A percentile compares a stretch with the other conserved stretches of the same genome.
phyloP scores from a whole-genome alignment of 2,113 vertebrate species.

The Oxyruncus cristatus region DNA sequence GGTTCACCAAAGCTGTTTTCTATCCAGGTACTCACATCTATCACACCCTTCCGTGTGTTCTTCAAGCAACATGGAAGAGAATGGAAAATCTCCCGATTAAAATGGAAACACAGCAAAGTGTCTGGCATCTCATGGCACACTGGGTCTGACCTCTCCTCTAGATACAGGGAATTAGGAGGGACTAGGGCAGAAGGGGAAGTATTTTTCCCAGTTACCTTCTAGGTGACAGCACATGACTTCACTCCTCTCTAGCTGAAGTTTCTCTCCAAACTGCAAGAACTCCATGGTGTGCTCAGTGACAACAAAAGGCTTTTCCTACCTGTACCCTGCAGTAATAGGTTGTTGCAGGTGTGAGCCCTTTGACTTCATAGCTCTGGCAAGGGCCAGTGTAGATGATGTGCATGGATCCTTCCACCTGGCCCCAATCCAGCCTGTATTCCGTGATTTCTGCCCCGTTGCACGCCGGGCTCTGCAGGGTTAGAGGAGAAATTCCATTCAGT shows the following conservation, averaged over 20 bases:
- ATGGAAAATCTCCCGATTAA: not conserved
- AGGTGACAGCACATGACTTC: not conserved
- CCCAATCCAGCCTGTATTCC: conserved; percentile 79
- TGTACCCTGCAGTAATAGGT: conserved; percentile 81
- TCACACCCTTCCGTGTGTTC: not conserved
- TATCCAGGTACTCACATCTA: not conserved
- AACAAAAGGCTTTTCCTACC: conserved; percentile 54
- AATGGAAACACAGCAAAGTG: not conserved
- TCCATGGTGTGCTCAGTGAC: not conserved
- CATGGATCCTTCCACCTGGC: conserved; percentile 72
- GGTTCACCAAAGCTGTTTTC: not conserved
- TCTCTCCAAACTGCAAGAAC: not conserved
- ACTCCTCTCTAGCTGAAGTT: not conserved
- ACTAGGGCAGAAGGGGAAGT: not conserved
- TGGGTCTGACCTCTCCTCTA: not conserved
- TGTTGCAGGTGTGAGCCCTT: conserved; percentile 76
- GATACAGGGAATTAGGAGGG: not conserved
- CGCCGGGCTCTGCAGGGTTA: conserved; percentile 55
- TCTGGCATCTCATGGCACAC: not conserved
- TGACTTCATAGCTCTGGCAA: conserved; percentile 75
- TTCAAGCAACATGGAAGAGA: not conserved
- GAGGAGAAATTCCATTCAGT: not conserved
- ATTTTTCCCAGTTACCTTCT: not conserved
- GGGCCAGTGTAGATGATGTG: conserved; percentile 73
- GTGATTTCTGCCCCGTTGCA: conserved; percentile 76